Base-by-base conservation (phyloP, 2,888 invertebrate genomes). In the Steinernema hermaphroditum region DNA sequence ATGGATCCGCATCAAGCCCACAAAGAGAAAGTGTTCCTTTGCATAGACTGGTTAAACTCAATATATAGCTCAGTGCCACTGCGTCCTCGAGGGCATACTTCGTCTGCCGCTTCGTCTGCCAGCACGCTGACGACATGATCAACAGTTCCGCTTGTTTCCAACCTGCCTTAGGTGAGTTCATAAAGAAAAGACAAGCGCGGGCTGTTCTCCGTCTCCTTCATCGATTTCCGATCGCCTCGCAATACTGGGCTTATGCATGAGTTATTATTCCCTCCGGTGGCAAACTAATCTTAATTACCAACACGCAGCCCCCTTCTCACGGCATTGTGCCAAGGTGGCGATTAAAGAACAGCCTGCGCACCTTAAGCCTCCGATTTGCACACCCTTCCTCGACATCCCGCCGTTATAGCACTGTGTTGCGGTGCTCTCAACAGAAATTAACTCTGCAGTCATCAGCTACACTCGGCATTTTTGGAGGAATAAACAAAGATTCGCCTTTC, bases 121-220 rank as follows among this genome's bases (percentile, higher is more conserved):
- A 14, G 27, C 50, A 24, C n/a, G 50, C 6, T 22, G n/a, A 16
- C 62, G 27, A 62, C n/a, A 62, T 62, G 32, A 62, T 16, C 62
- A 62, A 62, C 29, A 62, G 62, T 32, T 62, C 62, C 32, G 29
- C 62, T 8, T 62, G 62, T 62, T 62, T 62, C 62, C 62, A 62
- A 32, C 12, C 62, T 9, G 29, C 62, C 12, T 32, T 62, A 32
- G 62, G 62, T 62, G 32, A 19, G 50, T 50, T 22, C 9, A 1
- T 22, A 12, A n/a, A 12, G 6, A 12, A 4, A 62, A 62, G 29
- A 32, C 32, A 4, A 62, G 8, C 29, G 62, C 19, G 1, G 16
- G 62, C 22, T 22, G n/a, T n/a, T n/a, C n/a, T n/a, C n/a, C n/a
- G n/a, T 9, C 62, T 62, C 32, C 32, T 62, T n/a, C 32, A 62